These are phyloP conservation scores for Athrips mouffetella DNA, from an alignment of 2,888 invertebrate species.

Conservation along the genomic window DNA sequence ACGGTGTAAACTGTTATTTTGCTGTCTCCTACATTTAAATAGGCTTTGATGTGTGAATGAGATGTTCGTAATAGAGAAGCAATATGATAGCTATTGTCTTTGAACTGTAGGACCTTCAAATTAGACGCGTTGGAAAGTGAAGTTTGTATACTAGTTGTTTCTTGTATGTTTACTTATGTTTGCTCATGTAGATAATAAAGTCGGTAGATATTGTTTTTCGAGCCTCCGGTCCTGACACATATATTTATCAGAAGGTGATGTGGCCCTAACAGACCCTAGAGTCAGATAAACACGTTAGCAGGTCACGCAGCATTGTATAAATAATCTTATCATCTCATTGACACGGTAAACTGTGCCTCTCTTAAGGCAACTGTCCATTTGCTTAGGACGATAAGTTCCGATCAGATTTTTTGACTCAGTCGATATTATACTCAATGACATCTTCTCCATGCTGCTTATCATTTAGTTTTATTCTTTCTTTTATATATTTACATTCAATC, in stretches of 20 bases:
- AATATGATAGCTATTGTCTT: constrained; percentile 27
- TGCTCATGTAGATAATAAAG: not conserved
- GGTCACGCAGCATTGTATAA: constrained; percentile 48
- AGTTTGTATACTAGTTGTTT: not conserved
- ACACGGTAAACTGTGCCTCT: constrained; percentile 44
- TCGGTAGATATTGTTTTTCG: not conserved
- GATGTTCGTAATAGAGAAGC: constrained; percentile 41
- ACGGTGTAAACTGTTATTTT: constrained; percentile 45
- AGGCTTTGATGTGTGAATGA: constrained; percentile 59
- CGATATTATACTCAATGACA: too few species aligned
- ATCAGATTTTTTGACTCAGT: not conserved
- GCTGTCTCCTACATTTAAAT: constrained; percentile 55
- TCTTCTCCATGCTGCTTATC: too few species aligned
- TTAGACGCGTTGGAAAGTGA: not conserved
- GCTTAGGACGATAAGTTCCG: not conserved
- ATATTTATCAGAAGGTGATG: constrained; percentile 30
- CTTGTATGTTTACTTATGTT: not conserved
- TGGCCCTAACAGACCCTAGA: constrained; percentile 51
- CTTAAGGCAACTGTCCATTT: constrained; percentile 14
- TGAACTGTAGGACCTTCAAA: constrained; percentile 8
- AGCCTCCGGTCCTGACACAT: constrained; percentile 24
- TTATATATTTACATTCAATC: too few species aligned
- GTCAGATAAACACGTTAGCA: constrained; percentile 46
- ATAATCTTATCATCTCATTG: constrained; percentile 52
- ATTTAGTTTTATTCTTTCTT: too few species aligned